Evolutionary conservation across 2,113 vertebrate genomes (phyloP), one percentile per base, ranked within the genome.

Genomic region (Andinoacara biseriatus): DNA sequence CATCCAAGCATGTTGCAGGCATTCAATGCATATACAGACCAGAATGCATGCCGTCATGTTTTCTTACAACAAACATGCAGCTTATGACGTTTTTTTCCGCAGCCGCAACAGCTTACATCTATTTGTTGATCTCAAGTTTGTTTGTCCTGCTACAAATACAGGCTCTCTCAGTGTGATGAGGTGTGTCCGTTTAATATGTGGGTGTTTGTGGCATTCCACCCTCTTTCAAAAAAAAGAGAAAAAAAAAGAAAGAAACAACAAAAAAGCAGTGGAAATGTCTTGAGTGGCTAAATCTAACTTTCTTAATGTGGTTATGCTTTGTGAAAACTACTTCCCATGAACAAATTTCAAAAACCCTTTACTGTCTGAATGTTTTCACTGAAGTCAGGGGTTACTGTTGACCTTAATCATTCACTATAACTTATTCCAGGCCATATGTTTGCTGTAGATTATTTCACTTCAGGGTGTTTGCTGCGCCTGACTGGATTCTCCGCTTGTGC

Each of bases 401-500:
- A 79, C 57, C 61, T 74, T 33, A 57, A 83, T 82, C 65, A 54
- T 59, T 82, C 20, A 24, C 67, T 54, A 3, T 52, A 54, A 54
- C 26, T 74, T 76, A 74, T 78, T 72, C 62, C 84, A 75, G 33
- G 29, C 31, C 7, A 1, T 74, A n/a, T 33, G 20, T 81, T 52
- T 17, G 22, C 77, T 87, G 63, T 87, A 24, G 81, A 31, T 74
- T 80, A 33, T 80, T 86, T 86, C n/a, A 77, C 80, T 86, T 88
- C 29, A 58, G 82, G 88, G 60, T 78, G 38, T 82, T 83, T 82
- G 43, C 38, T 43, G 58, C 72, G 2, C 69, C 82, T 80, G 62
- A 89, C 63, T 82, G 31, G 74, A 87, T 59, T 43, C 43, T 69
- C 24, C 24, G 35, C 40, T 61, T 82, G 20, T 56, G 67, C 75